These are phyloP conservation scores for Myotis brandtii DNA, from an alignment of 2,113 vertebrate species.

Conservation along the genomic window DNA sequence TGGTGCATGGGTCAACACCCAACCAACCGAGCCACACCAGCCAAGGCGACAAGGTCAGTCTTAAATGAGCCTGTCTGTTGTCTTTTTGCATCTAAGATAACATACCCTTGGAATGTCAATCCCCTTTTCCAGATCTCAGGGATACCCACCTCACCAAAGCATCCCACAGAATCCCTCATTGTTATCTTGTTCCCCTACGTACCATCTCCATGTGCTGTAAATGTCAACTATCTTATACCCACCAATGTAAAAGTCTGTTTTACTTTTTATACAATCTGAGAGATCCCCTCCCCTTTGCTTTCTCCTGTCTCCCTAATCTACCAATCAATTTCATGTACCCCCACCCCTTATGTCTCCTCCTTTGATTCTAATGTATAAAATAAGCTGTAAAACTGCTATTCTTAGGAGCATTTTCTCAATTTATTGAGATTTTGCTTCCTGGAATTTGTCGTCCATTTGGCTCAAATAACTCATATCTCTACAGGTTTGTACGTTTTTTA, in stretches of 20 bases:
- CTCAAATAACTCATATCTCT: neutral
- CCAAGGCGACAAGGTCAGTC: neutral
- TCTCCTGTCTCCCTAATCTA: neutral
- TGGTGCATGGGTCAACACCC: neutral
- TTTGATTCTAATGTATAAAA: neutral
- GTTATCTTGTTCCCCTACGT: neutral
- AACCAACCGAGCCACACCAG: neutral
- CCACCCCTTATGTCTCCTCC: neutral
- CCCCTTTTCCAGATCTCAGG: neutral
- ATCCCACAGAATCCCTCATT: neutral
- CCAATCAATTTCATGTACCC: neutral
- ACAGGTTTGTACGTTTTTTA: neutral
- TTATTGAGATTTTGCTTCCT: neutral
- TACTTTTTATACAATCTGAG: neutral
- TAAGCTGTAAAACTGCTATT: neutral
- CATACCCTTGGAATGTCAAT: neutral
- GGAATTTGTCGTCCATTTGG: neutral
- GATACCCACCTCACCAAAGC: neutral
- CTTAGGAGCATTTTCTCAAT: neutral
- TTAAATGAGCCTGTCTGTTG: neutral
- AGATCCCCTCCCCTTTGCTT: neutral
- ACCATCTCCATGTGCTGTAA: neutral
- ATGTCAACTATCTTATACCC: neutral
- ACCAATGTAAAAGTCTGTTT: neutral
- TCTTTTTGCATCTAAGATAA: neutral